These are phyloP conservation scores for Phoxinus dragarum DNA, from an alignment of 2,797 vertebrate species.

Conservation along the genomic window DNA sequence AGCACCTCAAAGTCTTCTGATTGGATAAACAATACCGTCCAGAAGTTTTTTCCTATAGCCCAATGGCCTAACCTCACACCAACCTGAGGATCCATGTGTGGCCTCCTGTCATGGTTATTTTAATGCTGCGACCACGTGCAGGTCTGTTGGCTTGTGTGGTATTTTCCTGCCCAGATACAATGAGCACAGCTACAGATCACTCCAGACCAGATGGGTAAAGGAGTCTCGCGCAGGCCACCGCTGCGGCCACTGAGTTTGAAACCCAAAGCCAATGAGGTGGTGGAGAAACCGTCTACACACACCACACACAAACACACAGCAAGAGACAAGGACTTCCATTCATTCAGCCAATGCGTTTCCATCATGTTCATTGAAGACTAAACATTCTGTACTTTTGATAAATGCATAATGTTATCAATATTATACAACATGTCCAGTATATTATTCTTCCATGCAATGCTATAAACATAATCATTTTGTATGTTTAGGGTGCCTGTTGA, in stretches of 20 bases:
- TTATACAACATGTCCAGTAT: background rate
- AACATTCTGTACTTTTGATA: background rate
- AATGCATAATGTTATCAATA: background rate
- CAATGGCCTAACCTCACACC: background rate
- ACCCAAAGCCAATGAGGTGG: slow-evolving; percentile 71
- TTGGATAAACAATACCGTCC: background rate
- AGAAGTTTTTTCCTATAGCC: background rate
- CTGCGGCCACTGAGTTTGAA: slow-evolving; percentile 71
- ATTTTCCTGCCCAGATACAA: slow-evolving; percentile 47
- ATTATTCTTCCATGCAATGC: background rate
- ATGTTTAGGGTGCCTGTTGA: background rate
- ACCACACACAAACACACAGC: slow-evolving; percentile 29
- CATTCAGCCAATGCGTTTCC: background rate
- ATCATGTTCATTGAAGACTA: slow-evolving; percentile 10
- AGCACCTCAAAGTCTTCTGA: background rate
- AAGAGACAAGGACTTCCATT: slow-evolving; percentile 21
- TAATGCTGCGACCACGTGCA: slow-evolving; percentile 3
- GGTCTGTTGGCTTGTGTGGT: slow-evolving; percentile 40
- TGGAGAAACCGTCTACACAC: slow-evolving; percentile 27
- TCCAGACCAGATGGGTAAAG: slow-evolving; percentile 37
- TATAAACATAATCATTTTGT: background rate
- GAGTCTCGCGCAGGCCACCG: slow-evolving; percentile 47
- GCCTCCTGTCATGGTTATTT: slow-evolving; percentile 14
- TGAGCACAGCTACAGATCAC: slow-evolving; percentile 51
- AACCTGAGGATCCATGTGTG: slow-evolving; percentile 20